Conservation (phyloP, 2,888 invertebrate genomes). For the Papilio demoleus region DNA sequence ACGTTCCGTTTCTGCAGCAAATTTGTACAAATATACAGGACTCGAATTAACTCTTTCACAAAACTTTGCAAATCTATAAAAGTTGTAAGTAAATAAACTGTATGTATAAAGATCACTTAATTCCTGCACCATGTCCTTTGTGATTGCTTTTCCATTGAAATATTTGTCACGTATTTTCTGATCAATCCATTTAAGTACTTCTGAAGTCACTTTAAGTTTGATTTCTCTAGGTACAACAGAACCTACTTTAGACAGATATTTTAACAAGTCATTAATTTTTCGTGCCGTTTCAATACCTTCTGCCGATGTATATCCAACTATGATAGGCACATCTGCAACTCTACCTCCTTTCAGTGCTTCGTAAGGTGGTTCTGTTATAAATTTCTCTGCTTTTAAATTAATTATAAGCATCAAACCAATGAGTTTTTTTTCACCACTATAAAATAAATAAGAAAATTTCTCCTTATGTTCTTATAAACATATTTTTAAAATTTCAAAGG, state of each 20-base stretch:
- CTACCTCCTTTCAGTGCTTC: constrained; percentile 60
- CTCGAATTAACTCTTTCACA: constrained; percentile 51
- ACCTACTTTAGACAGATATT: constrained; percentile 56
- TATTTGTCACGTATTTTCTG: constrained; percentile 66
- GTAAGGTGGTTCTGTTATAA: constrained; percentile 61
- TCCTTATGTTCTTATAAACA: no score
- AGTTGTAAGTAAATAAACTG: constrained; percentile 67
- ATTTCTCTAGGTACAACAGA: constrained; percentile 73
- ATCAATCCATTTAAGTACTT: constrained; percentile 57
- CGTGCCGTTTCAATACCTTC: constrained; percentile 76
- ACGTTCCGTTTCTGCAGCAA: constrained; percentile 70
- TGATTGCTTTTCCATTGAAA: constrained; percentile 60
- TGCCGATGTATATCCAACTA: constrained; percentile 73
- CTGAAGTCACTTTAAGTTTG: constrained; percentile 60
- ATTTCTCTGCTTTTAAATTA: constrained; percentile 59
- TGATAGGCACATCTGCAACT: constrained; percentile 67
- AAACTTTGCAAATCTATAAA: constrained; percentile 66
- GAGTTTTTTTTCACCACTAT: no score
- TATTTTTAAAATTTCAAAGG: no score
- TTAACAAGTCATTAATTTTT: constrained; percentile 55
- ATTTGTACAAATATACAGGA: constrained; percentile 70
- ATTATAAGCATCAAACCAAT: no score
- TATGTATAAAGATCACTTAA: constrained; percentile 66
- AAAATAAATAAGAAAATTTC: no score
- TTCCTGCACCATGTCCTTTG: constrained; percentile 59